Conservation (phyloP, 2,797 vertebrate genomes). For the Glossophaga mutica region DNA sequence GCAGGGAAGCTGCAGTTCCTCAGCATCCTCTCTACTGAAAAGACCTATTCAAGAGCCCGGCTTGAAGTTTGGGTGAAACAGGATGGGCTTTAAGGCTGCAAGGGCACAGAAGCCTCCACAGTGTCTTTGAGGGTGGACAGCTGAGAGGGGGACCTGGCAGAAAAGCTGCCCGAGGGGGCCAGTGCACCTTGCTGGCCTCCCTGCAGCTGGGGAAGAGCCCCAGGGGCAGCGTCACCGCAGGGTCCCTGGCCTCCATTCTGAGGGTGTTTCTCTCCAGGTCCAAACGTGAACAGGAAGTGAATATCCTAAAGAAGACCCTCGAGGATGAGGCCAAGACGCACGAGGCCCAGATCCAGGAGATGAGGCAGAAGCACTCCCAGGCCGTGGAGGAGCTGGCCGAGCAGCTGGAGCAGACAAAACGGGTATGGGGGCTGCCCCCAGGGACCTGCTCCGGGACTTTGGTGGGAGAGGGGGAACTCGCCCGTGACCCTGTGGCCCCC, state of each 20-base stretch:
- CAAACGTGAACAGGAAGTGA: conserved; percentile 96
- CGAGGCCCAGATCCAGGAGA: conserved; percentile 91
- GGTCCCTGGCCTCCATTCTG: not conserved
- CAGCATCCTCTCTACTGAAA: not conserved
- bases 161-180: not conserved
- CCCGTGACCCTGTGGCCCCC: too few relatives aligned
- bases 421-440: conserved; percentile 82
- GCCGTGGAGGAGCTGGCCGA: conserved; percentile 95
- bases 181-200: not conserved
- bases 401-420: conserved; percentile 96
- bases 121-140: not conserved
- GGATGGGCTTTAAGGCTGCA: not conserved
- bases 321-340: conserved; percentile 93
- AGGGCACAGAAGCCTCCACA: not conserved
- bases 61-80: not conserved
- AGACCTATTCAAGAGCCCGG: not conserved
- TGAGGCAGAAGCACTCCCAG: conserved; percentile 95
- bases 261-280: conserved; percentile 77
- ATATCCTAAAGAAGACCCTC: conserved; percentile 92
- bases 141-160: not conserved
- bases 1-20: rapidly evolving
- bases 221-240: rapidly evolving
- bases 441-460: rapidly evolving
- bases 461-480: not conserved
- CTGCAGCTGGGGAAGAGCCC: not conserved